Percentiles rank a stretch among this genome's conserved stretches.
phyloP scores from a whole-genome alignment of 2,888 invertebrate species.

The Agrenia bidenticulata region DNA sequence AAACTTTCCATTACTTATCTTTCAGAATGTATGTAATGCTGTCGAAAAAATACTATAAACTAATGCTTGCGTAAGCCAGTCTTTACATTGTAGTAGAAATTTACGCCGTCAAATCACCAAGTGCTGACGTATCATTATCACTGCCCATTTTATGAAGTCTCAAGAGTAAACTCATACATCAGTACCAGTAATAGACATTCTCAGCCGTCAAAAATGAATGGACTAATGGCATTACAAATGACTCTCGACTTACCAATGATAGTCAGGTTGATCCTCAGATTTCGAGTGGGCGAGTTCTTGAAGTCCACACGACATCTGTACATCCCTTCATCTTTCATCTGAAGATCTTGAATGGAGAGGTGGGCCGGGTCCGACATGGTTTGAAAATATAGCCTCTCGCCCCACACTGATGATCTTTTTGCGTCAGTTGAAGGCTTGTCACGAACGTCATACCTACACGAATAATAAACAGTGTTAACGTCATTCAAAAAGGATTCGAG shows the following conservation, averaged over 20 bases:
- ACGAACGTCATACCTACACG: constrained; percentile 51
- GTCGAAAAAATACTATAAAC: no score
- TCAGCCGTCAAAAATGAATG: constrained; percentile 10
- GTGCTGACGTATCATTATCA: constrained; percentile 19
- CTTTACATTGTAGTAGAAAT: neutral
- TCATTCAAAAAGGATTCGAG: no score
- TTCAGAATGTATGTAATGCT: no score
- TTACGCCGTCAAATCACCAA: neutral
- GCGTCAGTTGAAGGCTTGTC: constrained; percentile 49
- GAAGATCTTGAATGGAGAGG: constrained; percentile 49
- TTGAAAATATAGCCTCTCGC: constrained; percentile 52
- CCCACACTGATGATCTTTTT: constrained; percentile 50
- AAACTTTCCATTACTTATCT: no score
- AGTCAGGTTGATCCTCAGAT: constrained; percentile 81
- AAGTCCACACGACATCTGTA: constrained; percentile 89
- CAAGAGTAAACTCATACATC: neutral
- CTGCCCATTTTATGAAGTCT: constrained; percentile 6
- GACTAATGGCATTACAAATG: constrained; percentile 1
- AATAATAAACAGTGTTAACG: no score
- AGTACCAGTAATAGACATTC: constrained; percentile 8
- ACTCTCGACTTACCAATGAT: constrained; percentile 75
- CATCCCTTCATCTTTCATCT: constrained; percentile 61
- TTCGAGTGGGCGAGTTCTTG: constrained; percentile 82
- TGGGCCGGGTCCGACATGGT: constrained; percentile 51
- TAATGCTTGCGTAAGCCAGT: no score